Percentiles rank a stretch among this genome's conserved stretches.
Conservation (phyloP, 2,888 invertebrate genomes). For the Lottia scabra region DNA sequence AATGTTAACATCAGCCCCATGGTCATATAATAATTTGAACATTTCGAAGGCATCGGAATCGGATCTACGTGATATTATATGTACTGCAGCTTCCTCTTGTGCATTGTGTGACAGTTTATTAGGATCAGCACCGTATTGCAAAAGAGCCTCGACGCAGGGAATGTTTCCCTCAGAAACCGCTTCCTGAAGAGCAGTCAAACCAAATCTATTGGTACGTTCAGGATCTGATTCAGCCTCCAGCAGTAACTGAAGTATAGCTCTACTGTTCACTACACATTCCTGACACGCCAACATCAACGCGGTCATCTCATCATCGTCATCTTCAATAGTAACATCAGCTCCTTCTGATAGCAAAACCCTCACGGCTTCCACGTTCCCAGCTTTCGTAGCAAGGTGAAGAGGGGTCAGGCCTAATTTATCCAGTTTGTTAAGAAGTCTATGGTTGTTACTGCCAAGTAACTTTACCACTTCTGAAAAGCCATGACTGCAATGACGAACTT, state of each 20-base stretch:
- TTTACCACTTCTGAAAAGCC: too few relatives aligned
- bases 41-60: neutral
- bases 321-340: neutral
- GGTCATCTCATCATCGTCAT: neutral
- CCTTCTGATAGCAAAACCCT: neutral
- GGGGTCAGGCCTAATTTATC: neutral
- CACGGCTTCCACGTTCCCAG: neutral
- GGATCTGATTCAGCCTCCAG: neutral
- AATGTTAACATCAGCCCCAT: neutral
- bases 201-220: neutral
- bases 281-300: neutral
- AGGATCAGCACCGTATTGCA: neutral
- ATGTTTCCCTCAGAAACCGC: neutral
- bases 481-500: too few relatives aligned
- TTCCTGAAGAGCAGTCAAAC: neutral
- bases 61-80: neutral
- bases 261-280: neutral
- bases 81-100: neutral
- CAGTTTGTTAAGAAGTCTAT: neutral
- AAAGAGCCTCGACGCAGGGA: neutral
- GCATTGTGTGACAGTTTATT: neutral
- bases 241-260: neutral
- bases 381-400: neutral
- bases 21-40: neutral
- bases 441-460: too few relatives aligned